Base-by-base conservation (phyloP, 1,140 invertebrate species). In the Drosophila quadrilineata region DNA sequence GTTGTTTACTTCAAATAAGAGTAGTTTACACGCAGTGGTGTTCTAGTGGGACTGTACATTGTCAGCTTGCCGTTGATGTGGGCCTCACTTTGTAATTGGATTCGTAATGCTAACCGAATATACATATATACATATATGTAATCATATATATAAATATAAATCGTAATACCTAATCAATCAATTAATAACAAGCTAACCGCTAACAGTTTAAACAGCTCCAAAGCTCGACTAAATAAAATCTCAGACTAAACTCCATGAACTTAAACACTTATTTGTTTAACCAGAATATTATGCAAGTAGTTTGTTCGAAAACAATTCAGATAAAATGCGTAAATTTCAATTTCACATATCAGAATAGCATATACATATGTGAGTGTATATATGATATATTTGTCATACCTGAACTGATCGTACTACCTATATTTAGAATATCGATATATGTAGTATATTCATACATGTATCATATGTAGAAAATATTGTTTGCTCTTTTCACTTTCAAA, bases 61-160 rank as follows among this genome's bases (percentile, higher is more conserved):
- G 91, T 90, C 92, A 92, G 91, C 92, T 91, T 91, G 91, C 92
- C 92, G 92, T 92, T 92, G 91, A 92, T 92, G 92, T 92, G 90
- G 91, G 91, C 92, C 92, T 92, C 91, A 91, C 87, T 67, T 88
- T 88, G 87, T 88, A 88, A 88, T 85, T 88, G 71, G 80, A 85
- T 86, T 80, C 80, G 82, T 75, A 82, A 73, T 84, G 76, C 75
- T 84, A 87, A 76, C 84, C 82, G 76, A 87, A 84, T 79, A 69
- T 84, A 72, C 57, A 57, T 52, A 62, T 67, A 65, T 64, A 56
- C n/a, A n/a, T n/a, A 75, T 54, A 50, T 52, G 22, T 28, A 31
- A 65, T 41, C 41, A 29, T 46, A 28, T 52, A n/a, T n/a, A n/a
- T 59, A 36, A 62, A 63, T 36, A 58, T 62, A 60, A 67, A 60